These are phyloP conservation scores for Hemibagrus guttatus DNA, from an alignment of 2,797 vertebrate genomes.

Conservation along the genomic window DNA sequence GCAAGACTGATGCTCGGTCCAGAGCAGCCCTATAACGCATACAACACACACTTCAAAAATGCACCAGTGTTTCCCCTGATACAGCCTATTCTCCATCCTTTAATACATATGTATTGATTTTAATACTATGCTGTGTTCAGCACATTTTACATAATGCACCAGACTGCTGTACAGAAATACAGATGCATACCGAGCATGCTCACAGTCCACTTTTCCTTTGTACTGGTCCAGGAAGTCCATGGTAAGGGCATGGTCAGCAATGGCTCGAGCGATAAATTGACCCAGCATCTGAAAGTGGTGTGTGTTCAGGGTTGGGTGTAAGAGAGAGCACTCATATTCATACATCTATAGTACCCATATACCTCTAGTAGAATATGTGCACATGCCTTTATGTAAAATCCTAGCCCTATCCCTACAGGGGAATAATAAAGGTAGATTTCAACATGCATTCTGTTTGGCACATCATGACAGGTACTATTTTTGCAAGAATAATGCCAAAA, in stretches of 20 bases:
- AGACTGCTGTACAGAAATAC: neutral
- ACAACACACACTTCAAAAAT: neutral
- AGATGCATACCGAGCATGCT: slow-evolving; percentile 80
- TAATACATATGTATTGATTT: neutral
- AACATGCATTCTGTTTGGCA: too few species aligned
- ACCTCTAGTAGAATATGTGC: too few species aligned
- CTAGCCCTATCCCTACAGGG: too few species aligned
- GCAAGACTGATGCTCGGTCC: slow-evolving; percentile 82
- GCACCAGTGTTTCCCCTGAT: neutral
- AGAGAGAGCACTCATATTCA: neutral
- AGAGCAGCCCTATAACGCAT: slow-evolving; percentile 77
- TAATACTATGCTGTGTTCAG: neutral
- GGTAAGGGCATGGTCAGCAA: slow-evolving; percentile 85
- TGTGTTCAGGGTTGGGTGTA: neutral
- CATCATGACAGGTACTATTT: too few species aligned
- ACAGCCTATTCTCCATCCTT: neutral
- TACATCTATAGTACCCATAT: too few species aligned
- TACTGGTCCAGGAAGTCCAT: slow-evolving; percentile 84
- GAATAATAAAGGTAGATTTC: too few species aligned
- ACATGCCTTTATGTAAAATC: too few species aligned
- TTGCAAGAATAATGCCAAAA: too few species aligned
- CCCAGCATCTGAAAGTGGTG: slow-evolving; percentile 80
- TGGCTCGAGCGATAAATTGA: slow-evolving; percentile 88
- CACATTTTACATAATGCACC: neutral
- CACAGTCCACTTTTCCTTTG: slow-evolving; percentile 86